phyloP scores from a whole-genome alignment of 2,797 vertebrate species.

The Halcyon smyrnensis region DNA sequence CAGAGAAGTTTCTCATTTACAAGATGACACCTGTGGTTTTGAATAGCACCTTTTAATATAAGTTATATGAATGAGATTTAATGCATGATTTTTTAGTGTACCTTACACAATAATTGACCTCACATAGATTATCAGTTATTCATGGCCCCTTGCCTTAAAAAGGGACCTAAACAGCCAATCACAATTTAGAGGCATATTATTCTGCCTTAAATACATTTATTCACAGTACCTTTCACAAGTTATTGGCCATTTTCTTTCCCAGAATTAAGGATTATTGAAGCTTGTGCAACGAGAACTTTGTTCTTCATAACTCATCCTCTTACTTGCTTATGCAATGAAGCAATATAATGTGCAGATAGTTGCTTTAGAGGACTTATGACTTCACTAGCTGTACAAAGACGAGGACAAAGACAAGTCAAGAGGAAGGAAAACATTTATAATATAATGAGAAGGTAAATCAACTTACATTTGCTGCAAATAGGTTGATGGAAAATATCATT shows the following conservation, averaged over 20 bases:
- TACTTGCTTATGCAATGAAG: constrained; percentile 64
- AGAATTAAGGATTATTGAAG: constrained; percentile 70
- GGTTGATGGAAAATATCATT: constrained; percentile 50
- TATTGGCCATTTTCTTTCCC: constrained; percentile 67
- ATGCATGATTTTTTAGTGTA: constrained; percentile 28
- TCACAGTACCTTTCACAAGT: constrained; percentile 51
- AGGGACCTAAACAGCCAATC: constrained; percentile 32
- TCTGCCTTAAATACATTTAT: constrained; percentile 51
- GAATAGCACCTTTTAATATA: constrained; percentile 42
- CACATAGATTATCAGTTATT: constrained; percentile 32
- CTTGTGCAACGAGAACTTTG: constrained; percentile 45
- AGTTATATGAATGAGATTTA: constrained; percentile 20
- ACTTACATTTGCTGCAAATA: constrained; percentile 61
- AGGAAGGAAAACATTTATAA: constrained; percentile 63
- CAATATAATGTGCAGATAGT: constrained; percentile 53
- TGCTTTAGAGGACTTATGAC: constrained; percentile 58
- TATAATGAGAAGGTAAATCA: constrained; percentile 72
- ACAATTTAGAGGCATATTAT: constrained; percentile 58
- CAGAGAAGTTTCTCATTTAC: constrained; percentile 12
- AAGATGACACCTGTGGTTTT: constrained; percentile 7
- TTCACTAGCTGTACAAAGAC: constrained; percentile 44
- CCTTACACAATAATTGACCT: constrained; percentile 53
- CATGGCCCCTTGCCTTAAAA: constrained; percentile 36
- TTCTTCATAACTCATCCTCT: constrained; percentile 72
- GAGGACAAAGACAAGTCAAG: constrained; percentile 66